Base-by-base conservation (phyloP, 2,113 vertebrate species). In the Lepisosteus osseus region DNA sequence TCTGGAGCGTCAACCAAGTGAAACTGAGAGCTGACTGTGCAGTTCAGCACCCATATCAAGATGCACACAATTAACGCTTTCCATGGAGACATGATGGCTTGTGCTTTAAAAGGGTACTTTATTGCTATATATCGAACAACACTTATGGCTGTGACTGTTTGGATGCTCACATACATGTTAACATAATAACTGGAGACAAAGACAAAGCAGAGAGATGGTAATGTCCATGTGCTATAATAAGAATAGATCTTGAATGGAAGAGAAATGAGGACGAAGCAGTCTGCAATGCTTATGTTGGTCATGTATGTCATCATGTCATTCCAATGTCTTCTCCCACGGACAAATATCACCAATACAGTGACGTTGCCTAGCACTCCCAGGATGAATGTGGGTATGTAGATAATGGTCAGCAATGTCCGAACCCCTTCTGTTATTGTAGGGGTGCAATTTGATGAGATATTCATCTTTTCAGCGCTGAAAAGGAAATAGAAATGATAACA, bases 111-210 rank as follows among this genome's bases (percentile, higher is more conserved):
- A 0, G 93, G 92, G 76, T 90, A 89, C 54, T 83, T 87, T 74
- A 94, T 85, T 0, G 88, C 92, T 77, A 93, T 7, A 8, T 90
- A 94, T 72, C 91, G 88, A 79, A 93, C 92, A 3, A 92, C 7
- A 0, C 91, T 80, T 2, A 94, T 92, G 61, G 90, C 69, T 0
- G 61, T 86, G 74, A 90, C 76, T 45, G 88, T 78, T 15, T 83
- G 8, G 71, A 92, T 87, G 70, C 93, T 92, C 80, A 91, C 87
- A 47, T 92, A 90, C 61, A 85, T 87, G 79, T 95, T 95, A 65
- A 61, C 76, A 72, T 85, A 86, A 78, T 86, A 89, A 63, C 84
- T 4, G 0, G 9, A 73, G 47, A 59, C 51, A 4, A 90, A 76
- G 17, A 76, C 2, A 2, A 3, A 6, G 63, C 93, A 94, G 4